phyloP scores from a whole-genome alignment of 1,140 invertebrate genomes.

The Bilobella aurantiaca region DNA sequence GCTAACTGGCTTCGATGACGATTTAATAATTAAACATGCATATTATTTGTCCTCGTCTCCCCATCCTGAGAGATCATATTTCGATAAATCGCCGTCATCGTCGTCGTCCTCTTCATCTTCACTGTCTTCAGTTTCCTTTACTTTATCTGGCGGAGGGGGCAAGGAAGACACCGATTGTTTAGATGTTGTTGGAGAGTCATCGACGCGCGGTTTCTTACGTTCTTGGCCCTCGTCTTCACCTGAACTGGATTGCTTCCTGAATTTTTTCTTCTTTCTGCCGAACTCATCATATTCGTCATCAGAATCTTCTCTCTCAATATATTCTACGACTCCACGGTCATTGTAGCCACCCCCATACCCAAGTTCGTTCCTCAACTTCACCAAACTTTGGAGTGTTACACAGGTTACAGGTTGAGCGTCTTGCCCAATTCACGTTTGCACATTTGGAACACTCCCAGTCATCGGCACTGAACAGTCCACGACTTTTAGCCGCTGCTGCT shows the following conservation, averaged over 20 bases:
- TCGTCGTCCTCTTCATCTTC: slow-evolving; percentile 40
- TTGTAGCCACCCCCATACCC: slow-evolving; percentile 81
- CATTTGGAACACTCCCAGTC: slow-evolving; percentile 99
- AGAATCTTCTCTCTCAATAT: slow-evolving; percentile 75
- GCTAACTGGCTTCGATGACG: too few relatives aligned
- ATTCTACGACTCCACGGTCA: slow-evolving; percentile 84
- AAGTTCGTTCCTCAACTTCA: slow-evolving; percentile 67
- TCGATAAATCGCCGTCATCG: slow-evolving; percentile 52
- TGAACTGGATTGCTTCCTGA: slow-evolving; percentile 38
- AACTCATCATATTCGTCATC: slow-evolving; percentile 92
- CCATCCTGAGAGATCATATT: slow-evolving; percentile 68
- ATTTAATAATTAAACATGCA: too few relatives aligned
- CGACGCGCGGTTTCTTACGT: slow-evolving; percentile 8
- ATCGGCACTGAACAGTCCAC: slow-evolving; percentile 95
- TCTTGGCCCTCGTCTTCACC: slow-evolving; percentile 20
- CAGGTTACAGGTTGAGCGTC: slow-evolving; percentile 92
- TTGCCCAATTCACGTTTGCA: slow-evolving; percentile 98
- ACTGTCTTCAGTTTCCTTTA: slow-evolving; percentile 29
- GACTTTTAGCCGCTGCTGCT: slow-evolving; percentile 92
- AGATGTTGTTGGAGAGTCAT: neutral
- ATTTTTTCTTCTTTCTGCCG: slow-evolving; percentile 74
- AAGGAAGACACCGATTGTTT: slow-evolving; percentile 37
- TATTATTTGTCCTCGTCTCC: slow-evolving; percentile 45
- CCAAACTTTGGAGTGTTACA: slow-evolving; percentile 96
- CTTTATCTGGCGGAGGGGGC: neutral